Evolutionary conservation across 2,113 vertebrate genomes (phyloP).

Genomic region (Columba janthina): DNA sequence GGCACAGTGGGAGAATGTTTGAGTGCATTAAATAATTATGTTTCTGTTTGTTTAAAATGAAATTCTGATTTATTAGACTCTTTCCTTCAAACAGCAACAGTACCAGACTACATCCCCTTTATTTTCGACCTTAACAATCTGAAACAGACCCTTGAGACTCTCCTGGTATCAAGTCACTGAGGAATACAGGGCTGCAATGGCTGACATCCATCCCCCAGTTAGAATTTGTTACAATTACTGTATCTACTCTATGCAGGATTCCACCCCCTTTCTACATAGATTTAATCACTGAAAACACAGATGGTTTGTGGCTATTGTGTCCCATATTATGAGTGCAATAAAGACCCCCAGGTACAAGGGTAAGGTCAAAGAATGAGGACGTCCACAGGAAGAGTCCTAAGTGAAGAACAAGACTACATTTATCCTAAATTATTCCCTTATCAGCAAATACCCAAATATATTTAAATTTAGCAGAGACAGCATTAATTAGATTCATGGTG

Average conservation of each 20-base stretch:
- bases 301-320: background rate
- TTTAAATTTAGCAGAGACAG: background rate
- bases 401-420: background rate
- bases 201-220: background rate
- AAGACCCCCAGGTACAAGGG: background rate
- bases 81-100: background rate
- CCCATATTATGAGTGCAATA: background rate
- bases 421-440: background rate
- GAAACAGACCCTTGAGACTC: background rate
- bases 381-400: background rate
- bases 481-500: background rate
- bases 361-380: background rate
- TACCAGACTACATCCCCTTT: background rate
- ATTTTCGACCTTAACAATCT: background rate
- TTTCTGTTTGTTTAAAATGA: conserved; percentile 3
- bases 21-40: background rate
- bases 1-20: background rate
- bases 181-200: background rate
- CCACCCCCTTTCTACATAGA: background rate
- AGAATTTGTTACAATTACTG: background rate
- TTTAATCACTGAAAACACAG: background rate
- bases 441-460: background rate
- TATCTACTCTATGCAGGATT: background rate
- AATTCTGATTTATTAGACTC: background rate
- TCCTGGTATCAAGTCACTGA: background rate